Evolutionary conservation across 2,888 invertebrate genomes (phyloP).

Genomic region (Eremobia ochroleuca): DNA sequence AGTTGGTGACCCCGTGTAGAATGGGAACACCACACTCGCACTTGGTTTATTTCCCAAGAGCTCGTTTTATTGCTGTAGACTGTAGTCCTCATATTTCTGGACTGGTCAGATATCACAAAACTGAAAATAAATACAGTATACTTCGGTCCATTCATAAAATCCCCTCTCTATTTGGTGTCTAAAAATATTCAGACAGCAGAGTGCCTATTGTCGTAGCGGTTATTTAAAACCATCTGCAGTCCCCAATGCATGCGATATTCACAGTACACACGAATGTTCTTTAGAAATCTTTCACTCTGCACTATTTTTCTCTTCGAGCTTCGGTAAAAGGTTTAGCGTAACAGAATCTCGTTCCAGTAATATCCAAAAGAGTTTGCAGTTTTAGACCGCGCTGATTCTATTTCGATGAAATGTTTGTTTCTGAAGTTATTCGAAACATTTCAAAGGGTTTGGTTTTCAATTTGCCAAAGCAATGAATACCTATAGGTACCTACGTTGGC

Average conservation of each 20-base stretch:
- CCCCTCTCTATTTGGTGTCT: neutral
- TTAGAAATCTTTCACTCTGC: constrained; percentile 24
- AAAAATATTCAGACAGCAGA: constrained; percentile 12
- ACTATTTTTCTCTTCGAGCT: constrained; percentile 14
- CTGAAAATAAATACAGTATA: neutral
- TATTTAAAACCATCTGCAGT: constrained; percentile 20
- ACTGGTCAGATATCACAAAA: neutral
- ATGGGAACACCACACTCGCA: neutral
- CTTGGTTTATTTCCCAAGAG: neutral
- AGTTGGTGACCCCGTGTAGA: neutral
- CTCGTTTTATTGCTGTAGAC: neutral
- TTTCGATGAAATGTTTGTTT: constrained; percentile 1
- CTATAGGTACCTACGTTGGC: neutral
- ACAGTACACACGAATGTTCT: constrained; percentile 20
- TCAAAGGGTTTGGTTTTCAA: neutral
- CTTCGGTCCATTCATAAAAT: constrained; percentile 21
- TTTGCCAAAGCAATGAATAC: neutral
- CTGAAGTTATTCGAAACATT: neutral
- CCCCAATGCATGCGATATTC: constrained; percentile 8
- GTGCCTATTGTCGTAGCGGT: constrained; percentile 9
- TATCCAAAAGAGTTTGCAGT: constrained; percentile 17
- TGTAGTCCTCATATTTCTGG: neutral
- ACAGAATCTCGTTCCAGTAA: constrained; percentile 2
- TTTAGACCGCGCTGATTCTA: neutral
- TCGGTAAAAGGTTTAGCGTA: constrained; percentile 14